Evolutionary conservation across 2,113 vertebrate species (phyloP).

Genomic region (Mus pahari): DNA sequence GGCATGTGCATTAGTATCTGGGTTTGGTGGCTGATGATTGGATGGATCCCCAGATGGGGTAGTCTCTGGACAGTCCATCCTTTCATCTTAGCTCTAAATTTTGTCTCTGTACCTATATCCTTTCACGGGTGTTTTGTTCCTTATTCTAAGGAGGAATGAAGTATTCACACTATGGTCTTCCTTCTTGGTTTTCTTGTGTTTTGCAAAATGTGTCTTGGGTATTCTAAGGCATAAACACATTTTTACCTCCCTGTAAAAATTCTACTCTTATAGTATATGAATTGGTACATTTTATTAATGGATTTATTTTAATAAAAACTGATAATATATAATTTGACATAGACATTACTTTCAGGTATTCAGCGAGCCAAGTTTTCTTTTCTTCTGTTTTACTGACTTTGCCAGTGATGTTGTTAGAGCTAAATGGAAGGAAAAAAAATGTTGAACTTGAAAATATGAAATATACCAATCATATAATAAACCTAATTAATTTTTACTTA

Average conservation of each 20-base stretch:
- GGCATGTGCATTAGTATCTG: too few species aligned
- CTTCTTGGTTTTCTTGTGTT: too few species aligned
- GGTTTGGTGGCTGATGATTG: too few species aligned
- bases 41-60: too few species aligned
- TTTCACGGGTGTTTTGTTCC: too few species aligned
- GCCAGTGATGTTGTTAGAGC: neutral
- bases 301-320: neutral
- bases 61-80: too few species aligned
- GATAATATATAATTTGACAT: neutral
- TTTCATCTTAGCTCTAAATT: too few species aligned
- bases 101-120: too few species aligned
- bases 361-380: neutral
- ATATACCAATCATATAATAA: neutral
- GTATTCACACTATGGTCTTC: too few species aligned
- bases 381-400: constrained; percentile 30
- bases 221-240: too few species aligned
- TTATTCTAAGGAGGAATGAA: too few species aligned
- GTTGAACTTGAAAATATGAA: neutral
- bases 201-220: too few species aligned
- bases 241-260: neutral
- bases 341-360: neutral
- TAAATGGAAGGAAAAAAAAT: neutral
- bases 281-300: constrained; percentile 8
- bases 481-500: neutral
- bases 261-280: neutral